These are phyloP conservation scores for Helostoma temminkii DNA, from an alignment of 2,797 vertebrate species.

Conservation along the genomic window DNA sequence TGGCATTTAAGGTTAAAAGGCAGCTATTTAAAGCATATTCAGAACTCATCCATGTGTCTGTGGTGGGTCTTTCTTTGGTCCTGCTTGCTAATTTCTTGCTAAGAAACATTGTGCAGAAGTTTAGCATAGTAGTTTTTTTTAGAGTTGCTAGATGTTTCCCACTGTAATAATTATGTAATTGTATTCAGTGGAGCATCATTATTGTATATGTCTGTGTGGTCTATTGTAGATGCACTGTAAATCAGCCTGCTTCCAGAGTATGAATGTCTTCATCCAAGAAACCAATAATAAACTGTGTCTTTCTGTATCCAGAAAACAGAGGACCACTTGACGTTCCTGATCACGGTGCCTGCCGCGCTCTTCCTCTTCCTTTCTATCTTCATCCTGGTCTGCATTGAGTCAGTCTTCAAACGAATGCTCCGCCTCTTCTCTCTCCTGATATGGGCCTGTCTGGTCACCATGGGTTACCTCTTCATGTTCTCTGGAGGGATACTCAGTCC, in stretches of 20 bases:
- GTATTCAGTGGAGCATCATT: neutral
- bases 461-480: conserved; percentile 99
- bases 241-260: neutral
- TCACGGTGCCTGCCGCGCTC: conserved; percentile 94
- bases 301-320: conserved; percentile 87
- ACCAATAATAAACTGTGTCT: conserved; percentile 14
- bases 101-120: neutral
- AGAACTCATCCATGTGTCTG: neutral
- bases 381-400: conserved; percentile 96
- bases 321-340: conserved; percentile 95
- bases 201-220: neutral
- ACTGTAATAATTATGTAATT: neutral
- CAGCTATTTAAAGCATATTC: neutral
- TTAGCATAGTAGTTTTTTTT: neutral
- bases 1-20: neutral
- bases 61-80: neutral
- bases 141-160: neutral
- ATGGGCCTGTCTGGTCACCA: conserved; percentile 96
- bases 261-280: neutral
- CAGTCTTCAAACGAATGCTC: conserved; percentile 95
- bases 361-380: conserved; percentile 97
- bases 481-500: conserved; percentile 95
- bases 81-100: neutral
- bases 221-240: neutral
- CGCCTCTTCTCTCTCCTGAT: conserved; percentile 95